phyloP scores from a whole-genome alignment of 2,888 invertebrate species.

The Phanerotoma sp. region DNA sequence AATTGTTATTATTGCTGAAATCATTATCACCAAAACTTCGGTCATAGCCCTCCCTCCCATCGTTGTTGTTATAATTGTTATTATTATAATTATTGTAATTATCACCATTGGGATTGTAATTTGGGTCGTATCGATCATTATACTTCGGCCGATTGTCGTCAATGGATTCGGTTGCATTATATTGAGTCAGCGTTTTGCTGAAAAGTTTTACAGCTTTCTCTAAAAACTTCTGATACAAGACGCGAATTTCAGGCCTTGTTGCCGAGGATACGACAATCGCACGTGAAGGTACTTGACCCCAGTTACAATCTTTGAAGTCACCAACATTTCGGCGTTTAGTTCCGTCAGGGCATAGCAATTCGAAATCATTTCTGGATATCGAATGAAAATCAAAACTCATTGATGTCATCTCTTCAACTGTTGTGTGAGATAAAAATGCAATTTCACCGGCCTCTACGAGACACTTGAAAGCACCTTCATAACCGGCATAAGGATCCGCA shows the following conservation, averaged over 20 bases:
- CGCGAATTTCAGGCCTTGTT: conserved; percentile 62
- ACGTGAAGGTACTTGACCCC: conserved; percentile 83
- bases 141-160: conserved; percentile 35
- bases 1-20: background rate
- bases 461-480: conserved; percentile 89
- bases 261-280: conserved; percentile 87
- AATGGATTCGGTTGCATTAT: conserved; percentile 4
- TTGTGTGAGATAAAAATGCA: conserved; percentile 86
- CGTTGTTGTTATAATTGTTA: conserved; percentile 26
- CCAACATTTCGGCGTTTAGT: conserved; percentile 64
- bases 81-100: conserved; percentile 27
- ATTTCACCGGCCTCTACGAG: conserved; percentile 82
- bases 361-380: conserved; percentile 69
- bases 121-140: conserved; percentile 36
- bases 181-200: conserved; percentile 27
- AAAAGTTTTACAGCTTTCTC: conserved; percentile 60
- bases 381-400: conserved; percentile 64
- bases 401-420: conserved; percentile 71
- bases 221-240: conserved; percentile 67
- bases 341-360: conserved; percentile 81
- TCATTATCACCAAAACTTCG: too few relatives aligned
- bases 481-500: conserved; percentile 87
- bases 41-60: conserved; percentile 18
- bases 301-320: conserved; percentile 76
- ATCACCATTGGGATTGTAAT: conserved; percentile 35